Percentiles rank a stretch among this genome's conserved stretches.
Evolutionary conservation across 2,888 invertebrate species (phyloP).

Genomic region (Calameuta filiformis): DNA sequence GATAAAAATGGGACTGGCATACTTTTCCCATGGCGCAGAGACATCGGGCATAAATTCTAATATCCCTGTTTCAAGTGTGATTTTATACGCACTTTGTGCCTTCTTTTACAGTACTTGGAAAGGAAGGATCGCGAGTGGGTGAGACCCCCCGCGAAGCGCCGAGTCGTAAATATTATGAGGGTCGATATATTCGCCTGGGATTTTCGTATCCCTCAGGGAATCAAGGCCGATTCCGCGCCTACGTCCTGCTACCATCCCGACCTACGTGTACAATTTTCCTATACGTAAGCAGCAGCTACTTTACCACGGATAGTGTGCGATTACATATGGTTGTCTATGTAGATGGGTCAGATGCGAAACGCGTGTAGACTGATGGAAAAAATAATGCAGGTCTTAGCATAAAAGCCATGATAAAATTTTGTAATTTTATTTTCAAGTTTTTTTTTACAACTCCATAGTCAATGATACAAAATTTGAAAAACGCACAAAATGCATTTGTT

Average conservation of each 20-base stretch:
- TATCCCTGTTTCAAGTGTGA: conserved; percentile 58
- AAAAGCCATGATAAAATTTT: neutral
- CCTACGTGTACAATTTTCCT: neutral
- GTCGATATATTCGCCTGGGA: conserved; percentile 61
- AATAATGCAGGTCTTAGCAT: neutral
- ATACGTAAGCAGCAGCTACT: neutral
- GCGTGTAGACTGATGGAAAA: neutral
- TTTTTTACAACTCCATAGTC: neutral
- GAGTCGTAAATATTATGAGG: conserved; percentile 61
- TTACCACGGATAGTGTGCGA: neutral
- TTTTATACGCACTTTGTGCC: conserved; percentile 56
- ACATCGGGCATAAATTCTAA: conserved; percentile 52
- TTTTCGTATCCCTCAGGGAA: conserved; percentile 47
- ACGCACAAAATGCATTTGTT: neutral
- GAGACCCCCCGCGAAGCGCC: conserved; percentile 34
- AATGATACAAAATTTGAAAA: neutral
- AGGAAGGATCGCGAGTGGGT: conserved; percentile 34
- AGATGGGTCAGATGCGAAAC: neutral
- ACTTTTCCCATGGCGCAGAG: neutral
- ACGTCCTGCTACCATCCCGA: neutral
- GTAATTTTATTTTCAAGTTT: neutral
- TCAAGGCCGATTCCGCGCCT: conserved; percentile 20
- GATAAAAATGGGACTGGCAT: neutral
- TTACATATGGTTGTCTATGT: neutral
- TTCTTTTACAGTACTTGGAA: conserved; percentile 41